These are phyloP conservation scores for Terebella lapidaria DNA, from an alignment of 2,888 invertebrate species.

Conservation along the genomic window DNA sequence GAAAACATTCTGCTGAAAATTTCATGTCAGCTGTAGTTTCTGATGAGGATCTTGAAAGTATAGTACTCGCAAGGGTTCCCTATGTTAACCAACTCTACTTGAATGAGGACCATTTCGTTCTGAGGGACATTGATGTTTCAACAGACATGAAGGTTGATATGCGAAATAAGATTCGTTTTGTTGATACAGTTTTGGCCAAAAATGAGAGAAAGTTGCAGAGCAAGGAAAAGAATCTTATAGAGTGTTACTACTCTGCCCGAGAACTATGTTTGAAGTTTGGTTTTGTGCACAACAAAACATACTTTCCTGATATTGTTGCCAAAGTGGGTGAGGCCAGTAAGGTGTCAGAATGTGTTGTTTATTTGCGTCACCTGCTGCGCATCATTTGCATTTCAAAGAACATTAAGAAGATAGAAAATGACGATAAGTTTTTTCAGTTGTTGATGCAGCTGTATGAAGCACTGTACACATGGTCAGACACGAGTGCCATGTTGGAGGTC, in stretches of 20 bases:
- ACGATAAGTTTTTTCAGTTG: slow-evolving; percentile 25
- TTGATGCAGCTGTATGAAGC: slow-evolving; percentile 23
- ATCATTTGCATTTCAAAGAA: slow-evolving; percentile 20
- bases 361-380: slow-evolving; percentile 25
- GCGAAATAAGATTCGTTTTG: slow-evolving; percentile 24
- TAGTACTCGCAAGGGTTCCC: slow-evolving; percentile 23
- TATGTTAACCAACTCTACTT: slow-evolving; percentile 24
- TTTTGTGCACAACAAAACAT: slow-evolving; percentile 20
- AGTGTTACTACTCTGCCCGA: slow-evolving; percentile 23
- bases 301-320: slow-evolving; percentile 22
- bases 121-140: slow-evolving; percentile 21
- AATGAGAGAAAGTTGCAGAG: slow-evolving; percentile 14
- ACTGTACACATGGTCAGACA: slow-evolving; percentile 18
- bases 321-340: slow-evolving; percentile 17
- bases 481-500: slow-evolving; percentile 16
- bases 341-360: slow-evolving; percentile 19
- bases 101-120: slow-evolving; percentile 22
- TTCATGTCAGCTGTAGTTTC: slow-evolving; percentile 15
- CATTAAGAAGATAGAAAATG: slow-evolving; percentile 22
- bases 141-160: slow-evolving; percentile 21
- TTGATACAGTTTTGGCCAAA: slow-evolving; percentile 24
- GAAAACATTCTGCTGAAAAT: slow-evolving; percentile 14
- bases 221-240: slow-evolving; percentile 19
- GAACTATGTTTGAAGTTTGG: slow-evolving; percentile 23
- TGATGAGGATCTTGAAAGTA: slow-evolving; percentile 23